Evolutionary conservation across 2,888 invertebrate species (phyloP).

Genomic region (Ashinkailepas kermadecensis): DNA sequence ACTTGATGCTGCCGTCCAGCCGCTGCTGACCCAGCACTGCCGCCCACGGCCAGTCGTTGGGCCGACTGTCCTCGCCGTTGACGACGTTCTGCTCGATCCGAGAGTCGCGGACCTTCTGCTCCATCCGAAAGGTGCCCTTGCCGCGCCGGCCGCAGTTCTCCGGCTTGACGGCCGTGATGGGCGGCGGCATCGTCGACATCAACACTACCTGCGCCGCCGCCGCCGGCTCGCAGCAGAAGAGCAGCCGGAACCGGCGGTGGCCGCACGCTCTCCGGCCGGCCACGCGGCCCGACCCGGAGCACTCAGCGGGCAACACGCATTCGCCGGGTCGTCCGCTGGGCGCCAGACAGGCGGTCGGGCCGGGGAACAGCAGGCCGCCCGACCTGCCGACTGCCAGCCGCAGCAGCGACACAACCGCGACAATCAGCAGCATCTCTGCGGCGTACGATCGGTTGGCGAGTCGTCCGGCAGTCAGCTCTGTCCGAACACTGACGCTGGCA

Average conservation of each 20-base stretch:
- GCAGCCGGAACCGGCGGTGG: not conserved
- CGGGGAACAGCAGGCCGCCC: no score
- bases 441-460: no score
- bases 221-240: not conserved
- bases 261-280: slow-evolving; percentile 13
- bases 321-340: not conserved
- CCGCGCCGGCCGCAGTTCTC: not conserved
- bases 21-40: not conserved
- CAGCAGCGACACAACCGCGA: no score
- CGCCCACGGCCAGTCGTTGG: not conserved
- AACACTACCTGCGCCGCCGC: not conserved
- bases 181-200: not conserved
- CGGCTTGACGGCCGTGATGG: not conserved
- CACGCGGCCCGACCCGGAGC: not conserved
- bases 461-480: no score
- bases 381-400: no score
- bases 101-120: no score
- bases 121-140: no score
- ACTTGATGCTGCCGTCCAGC: not conserved
- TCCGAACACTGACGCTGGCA: no score
- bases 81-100: not conserved
- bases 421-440: no score
- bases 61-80: not conserved
- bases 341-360: slow-evolving; percentile 16
- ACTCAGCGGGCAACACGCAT: not conserved